phyloP scores from a whole-genome alignment of 2,797 vertebrate genomes.

The Chanos chanos region DNA sequence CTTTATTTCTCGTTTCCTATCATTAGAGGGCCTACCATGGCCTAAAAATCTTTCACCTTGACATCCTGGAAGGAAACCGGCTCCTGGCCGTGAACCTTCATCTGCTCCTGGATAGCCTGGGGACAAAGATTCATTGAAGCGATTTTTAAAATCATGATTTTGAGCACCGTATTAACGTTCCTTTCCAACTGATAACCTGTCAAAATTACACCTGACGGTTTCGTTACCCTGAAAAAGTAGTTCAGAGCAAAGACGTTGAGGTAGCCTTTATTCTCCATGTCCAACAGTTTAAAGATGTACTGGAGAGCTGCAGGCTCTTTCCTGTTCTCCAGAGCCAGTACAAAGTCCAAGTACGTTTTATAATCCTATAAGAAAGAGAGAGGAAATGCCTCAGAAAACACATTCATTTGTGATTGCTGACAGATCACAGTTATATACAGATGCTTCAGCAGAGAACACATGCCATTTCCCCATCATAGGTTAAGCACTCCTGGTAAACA shows the following conservation, averaged over 20 bases:
- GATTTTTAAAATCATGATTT: background rate
- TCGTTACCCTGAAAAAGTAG: slow-evolving; percentile 96
- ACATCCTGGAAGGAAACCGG: slow-evolving; percentile 97
- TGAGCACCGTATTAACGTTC: background rate
- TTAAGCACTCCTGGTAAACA: slow-evolving; percentile 97
- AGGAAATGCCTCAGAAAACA: too few species aligned
- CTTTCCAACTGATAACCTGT: background rate
- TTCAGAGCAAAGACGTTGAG: slow-evolving; percentile 97
- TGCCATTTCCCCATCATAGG: slow-evolving; percentile 99
- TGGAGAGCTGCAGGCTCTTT: slow-evolving; percentile 96
- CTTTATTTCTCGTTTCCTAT: too few species aligned
- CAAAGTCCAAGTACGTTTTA: slow-evolving; percentile 97
- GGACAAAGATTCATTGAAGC: background rate
- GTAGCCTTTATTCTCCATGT: slow-evolving; percentile 95
- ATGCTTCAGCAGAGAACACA: background rate
- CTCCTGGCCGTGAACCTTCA: slow-evolving; percentile 96
- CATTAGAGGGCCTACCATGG: too few species aligned
- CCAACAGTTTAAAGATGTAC: slow-evolving; percentile 96
- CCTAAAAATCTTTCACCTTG: slow-evolving; percentile 85
- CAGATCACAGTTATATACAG: background rate
- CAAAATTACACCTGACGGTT: background rate
- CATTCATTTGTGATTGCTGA: too few species aligned
- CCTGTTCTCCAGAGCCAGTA: slow-evolving; percentile 95
- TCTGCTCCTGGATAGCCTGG: slow-evolving; percentile 98
- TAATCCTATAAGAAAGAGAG: slow-evolving; percentile 77